Evolutionary conservation across 1,140 invertebrate genomes (phyloP).

Genomic region (Tetragonula clypearis): DNA sequence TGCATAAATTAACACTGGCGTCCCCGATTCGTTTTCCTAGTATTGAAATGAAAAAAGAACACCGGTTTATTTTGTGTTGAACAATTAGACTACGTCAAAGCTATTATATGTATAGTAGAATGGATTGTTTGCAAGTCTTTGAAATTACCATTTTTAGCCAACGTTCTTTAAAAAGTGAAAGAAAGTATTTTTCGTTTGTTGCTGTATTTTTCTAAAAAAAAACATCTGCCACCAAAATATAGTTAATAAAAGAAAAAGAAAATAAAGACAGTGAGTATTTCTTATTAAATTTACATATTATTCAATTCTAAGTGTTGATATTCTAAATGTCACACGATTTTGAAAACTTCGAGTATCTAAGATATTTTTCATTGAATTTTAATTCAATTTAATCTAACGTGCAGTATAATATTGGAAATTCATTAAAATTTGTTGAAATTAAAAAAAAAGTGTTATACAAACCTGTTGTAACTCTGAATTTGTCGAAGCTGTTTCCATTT

Average conservation of each 20-base stretch:
- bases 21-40: background rate
- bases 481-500: background rate
- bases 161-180: background rate
- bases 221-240: background rate
- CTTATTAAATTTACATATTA: background rate
- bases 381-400: no score
- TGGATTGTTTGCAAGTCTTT: background rate
- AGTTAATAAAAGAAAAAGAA: background rate
- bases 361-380: no score
- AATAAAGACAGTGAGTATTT: background rate
- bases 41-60: background rate
- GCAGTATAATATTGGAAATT: background rate
- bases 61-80: background rate
- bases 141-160: background rate
- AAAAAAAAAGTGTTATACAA: background rate
- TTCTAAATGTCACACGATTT: background rate
- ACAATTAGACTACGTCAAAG: background rate
- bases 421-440: background rate
- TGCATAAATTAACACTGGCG: background rate
- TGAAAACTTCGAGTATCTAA: no score
- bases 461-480: background rate
- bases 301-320: background rate
- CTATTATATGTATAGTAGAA: background rate
- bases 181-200: background rate
- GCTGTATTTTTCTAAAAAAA: background rate